Conservation (phyloP, 92 coral and sea anemone species). For the Paragorgia papillata region DNA sequence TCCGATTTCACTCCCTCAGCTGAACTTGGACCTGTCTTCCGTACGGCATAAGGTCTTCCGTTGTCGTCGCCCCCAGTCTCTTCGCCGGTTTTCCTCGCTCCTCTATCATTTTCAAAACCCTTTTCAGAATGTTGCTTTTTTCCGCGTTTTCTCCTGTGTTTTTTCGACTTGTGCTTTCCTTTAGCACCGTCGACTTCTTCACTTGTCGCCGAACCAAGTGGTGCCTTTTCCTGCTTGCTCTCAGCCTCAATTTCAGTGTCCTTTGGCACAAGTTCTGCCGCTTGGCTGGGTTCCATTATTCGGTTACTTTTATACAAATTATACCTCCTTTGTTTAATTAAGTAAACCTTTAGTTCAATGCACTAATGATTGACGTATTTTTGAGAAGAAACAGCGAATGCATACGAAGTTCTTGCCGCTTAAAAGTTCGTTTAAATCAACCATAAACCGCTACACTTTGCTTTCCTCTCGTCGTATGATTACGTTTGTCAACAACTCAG, state of each 20-base stretch:
- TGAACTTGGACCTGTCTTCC: slow-evolving; percentile 10
- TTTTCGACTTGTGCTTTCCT: slow-evolving; percentile 27
- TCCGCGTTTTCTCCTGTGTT: slow-evolving; percentile 17
- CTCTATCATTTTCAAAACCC: background rate
- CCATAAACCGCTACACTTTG: too few relatives aligned
- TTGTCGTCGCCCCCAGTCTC: background rate
- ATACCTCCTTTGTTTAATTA: too few relatives aligned
- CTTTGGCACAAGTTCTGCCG: too few relatives aligned
- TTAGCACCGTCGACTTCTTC: slow-evolving; percentile 30
- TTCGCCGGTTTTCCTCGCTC: background rate
- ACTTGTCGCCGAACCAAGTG: background rate
- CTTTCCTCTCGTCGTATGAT: background rate
- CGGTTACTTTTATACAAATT: too few relatives aligned
- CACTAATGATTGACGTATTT: slow-evolving; percentile 16
- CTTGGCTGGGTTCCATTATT: too few relatives aligned
- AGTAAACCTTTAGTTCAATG: too few relatives aligned
- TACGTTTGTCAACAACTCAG: slow-evolving; percentile 10
- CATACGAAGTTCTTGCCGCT: too few relatives aligned
- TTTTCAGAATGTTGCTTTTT: slow-evolving; percentile 11
- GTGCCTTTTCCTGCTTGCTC: background rate
- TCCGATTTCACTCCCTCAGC: background rate
- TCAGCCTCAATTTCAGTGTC: too few relatives aligned
- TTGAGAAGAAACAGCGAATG: too few relatives aligned
- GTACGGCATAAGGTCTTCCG: background rate
- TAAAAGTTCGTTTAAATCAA: too few relatives aligned